phyloP scores from a whole-genome alignment of 2,113 vertebrate genomes.

The Aptenodytes patagonicus region DNA sequence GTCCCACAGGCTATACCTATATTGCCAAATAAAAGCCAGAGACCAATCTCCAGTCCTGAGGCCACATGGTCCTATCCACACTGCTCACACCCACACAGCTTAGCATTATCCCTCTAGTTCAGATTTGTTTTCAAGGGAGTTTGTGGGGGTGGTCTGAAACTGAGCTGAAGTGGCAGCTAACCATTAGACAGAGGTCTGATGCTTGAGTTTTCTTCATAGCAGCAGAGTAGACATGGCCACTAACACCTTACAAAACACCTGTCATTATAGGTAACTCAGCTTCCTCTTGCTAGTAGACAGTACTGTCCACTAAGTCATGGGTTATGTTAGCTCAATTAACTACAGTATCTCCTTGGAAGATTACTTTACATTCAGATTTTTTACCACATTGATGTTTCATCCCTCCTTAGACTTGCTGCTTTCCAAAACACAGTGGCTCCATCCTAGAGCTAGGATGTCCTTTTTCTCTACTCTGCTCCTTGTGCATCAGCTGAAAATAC shows the following conservation, averaged over 20 bases:
- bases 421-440: neutral
- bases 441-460: neutral
- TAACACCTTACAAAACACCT: neutral
- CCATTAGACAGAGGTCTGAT: neutral
- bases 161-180: neutral
- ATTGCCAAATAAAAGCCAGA: neutral
- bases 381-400: neutral
- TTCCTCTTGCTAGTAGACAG: neutral
- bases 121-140: neutral
- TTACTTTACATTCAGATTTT: neutral
- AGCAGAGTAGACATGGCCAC: neutral
- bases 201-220: neutral
- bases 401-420: neutral
- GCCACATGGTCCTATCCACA: neutral
- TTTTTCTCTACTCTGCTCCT: neutral
- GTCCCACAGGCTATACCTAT: neutral
- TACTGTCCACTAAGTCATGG: neutral
- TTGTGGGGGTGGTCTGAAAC: neutral
- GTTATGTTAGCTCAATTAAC: neutral
- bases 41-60: neutral
- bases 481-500: neutral
- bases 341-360: neutral
- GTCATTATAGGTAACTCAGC: neutral
- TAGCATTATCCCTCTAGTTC: neutral
- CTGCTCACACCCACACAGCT: neutral